phyloP scores from a whole-genome alignment of 2,888 invertebrate species.

The Dasysyrphus albostriatus region DNA sequence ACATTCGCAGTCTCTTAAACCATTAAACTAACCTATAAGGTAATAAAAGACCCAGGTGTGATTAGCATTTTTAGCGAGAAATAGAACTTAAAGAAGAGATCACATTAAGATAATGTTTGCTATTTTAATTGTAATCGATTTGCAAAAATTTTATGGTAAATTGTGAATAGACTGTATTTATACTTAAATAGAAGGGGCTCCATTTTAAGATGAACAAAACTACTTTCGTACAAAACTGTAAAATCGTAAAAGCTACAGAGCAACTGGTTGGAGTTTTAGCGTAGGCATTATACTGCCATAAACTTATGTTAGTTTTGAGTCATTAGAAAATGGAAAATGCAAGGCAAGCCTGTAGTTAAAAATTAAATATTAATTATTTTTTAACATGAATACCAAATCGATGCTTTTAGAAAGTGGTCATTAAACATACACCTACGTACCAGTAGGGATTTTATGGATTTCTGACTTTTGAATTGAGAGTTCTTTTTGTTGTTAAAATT shows the following conservation, averaged over 20 bases:
- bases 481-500: no score
- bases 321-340: background rate
- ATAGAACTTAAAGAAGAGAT: slow-evolving; percentile 6
- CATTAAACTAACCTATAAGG: background rate
- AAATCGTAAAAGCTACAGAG: background rate
- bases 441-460: no score
- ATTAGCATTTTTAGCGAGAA: slow-evolving; percentile 3
- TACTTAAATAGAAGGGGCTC: background rate
- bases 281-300: background rate
- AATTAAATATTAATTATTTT: no score
- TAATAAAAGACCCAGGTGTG: background rate
- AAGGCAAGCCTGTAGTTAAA: no score
- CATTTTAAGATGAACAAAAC: background rate
- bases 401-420: no score
- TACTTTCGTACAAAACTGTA: background rate
- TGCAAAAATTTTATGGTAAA: background rate
- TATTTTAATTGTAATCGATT: slow-evolving; percentile 5
- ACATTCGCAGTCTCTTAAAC: background rate
- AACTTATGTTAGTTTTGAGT: background rate
- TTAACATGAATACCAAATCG: no score
- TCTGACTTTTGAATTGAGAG: no score
- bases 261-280: background rate
- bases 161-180: background rate
- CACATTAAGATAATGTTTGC: background rate
- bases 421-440: no score